Evolutionary conservation across 2,113 vertebrate genomes (phyloP), one percentile per base, ranked within the genome.

Genomic region (Festucalex cinctus): DNA sequence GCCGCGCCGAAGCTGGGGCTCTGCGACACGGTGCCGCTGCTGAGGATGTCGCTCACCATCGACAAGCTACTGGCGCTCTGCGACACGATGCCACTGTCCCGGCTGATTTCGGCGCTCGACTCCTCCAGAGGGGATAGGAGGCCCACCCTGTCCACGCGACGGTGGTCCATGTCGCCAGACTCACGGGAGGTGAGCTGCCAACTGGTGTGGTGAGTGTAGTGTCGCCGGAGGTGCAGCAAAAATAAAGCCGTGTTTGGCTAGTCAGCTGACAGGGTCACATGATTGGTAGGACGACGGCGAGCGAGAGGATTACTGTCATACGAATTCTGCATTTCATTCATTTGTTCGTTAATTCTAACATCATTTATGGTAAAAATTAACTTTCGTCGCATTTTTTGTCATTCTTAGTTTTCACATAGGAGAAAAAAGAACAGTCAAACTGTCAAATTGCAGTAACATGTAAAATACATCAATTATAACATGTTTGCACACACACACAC

Each of bases 41-140:
- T 88, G 62, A 88, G 78, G 72, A 88, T 73, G 1, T 95, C 94
- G 49, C 93, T 95, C 49, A 94, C 79, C 81, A 94, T 94, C 1
- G 95, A 98, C 28, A 94, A 64, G 28, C 91, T 94, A 88, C 96
- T 98, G 9, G 93, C 92, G 67, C 95, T 97, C 65, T 95, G 95
- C 0, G 96, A 98, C 12, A 96, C 96, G 16, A 92, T 88, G 58
- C 96, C 95, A 81, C 95, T 98, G 91, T 98, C 95, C 2, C 86
- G 83, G 69, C 94, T 94, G 19, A 92, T 89, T n/a, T 90, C 85
- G 0, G 89, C 78, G 7, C 81, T 90, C 65, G 74, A 87, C 69
- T 87, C 85, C 78, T 94, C 93, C 28, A 90, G 75, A 6, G 92
- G 92, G 8, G 92, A 93, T 86, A 93, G 70, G 2, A 90, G 87